These are phyloP conservation scores for Molanna angustata DNA, from an alignment of 2,888 invertebrate species.

Conservation along the genomic window DNA sequence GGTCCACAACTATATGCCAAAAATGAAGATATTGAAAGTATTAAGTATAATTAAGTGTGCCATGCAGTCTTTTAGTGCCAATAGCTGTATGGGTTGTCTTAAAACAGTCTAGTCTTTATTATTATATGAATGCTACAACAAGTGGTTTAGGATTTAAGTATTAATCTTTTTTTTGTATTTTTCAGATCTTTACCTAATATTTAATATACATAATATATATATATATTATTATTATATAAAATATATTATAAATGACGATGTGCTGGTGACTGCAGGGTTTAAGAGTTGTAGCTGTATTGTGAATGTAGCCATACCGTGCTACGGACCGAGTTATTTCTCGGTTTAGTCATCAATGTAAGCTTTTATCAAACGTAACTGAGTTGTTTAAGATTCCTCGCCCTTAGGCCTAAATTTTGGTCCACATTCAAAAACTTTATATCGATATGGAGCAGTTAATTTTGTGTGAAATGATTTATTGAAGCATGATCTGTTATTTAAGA, in stretches of 20 bases:
- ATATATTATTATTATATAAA: too few species aligned
- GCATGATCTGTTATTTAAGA: constrained; percentile 31
- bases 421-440: constrained; percentile 21
- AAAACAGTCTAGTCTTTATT: constrained; percentile 58
- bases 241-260: constrained; percentile 25
- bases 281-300: constrained; percentile 33
- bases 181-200: constrained; percentile 34
- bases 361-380: constrained; percentile 32
- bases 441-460: constrained; percentile 28
- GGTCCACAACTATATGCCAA: constrained; percentile 25
- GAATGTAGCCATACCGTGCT: constrained; percentile 17
- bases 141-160: constrained; percentile 33
- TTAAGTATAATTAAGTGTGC: constrained; percentile 38
- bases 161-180: constrained; percentile 34
- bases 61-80: constrained; percentile 57
- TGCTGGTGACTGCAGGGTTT: constrained; percentile 35
- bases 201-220: constrained; percentile 30
- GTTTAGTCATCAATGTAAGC: constrained; percentile 32
- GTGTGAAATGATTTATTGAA: constrained; percentile 30
- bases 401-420: constrained; percentile 34
- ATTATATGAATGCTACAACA: constrained; percentile 47
- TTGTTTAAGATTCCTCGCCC: constrained; percentile 32
- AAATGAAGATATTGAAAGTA: constrained; percentile 28
- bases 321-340: background rate
- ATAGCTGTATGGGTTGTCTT: constrained; percentile 50